Evolutionary conservation across 2,888 invertebrate genomes (phyloP).

Genomic region (Rambutsinella grinnellia): DNA sequence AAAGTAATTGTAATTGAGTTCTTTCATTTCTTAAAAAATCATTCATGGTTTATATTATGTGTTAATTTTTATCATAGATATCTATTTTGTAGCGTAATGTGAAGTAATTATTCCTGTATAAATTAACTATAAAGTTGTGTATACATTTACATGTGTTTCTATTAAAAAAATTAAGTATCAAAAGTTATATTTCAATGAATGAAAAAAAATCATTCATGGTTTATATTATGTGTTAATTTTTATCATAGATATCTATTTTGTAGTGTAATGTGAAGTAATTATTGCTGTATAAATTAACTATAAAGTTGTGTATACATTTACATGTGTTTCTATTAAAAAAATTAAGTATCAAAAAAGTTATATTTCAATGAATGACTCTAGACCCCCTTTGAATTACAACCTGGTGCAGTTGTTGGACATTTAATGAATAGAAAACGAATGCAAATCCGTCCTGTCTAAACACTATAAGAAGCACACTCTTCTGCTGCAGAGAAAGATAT

Average conservation of each 20-base stretch:
- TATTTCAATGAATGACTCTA: background rate
- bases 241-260: too few species aligned
- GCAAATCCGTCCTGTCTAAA: slow-evolving; percentile 56
- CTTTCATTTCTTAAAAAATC: slow-evolving; percentile 24
- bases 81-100: background rate
- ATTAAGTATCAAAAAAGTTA: slow-evolving; percentile 10
- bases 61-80: background rate
- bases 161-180: slow-evolving; percentile 17
- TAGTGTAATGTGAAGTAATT: background rate
- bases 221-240: background rate
- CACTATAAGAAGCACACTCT: too few species aligned
- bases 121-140: slow-evolving; percentile 6
- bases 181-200: slow-evolving; percentile 15
- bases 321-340: slow-evolving; percentile 22
- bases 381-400: slow-evolving; percentile 10
- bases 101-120: slow-evolving; percentile 2
- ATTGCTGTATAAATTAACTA: slow-evolving; percentile 7
- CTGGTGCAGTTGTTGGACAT: slow-evolving; percentile 48
- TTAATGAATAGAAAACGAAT: slow-evolving; percentile 42
- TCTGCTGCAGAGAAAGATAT: slow-evolving; percentile 44
- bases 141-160: slow-evolving; percentile 30
- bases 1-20: slow-evolving; percentile 27
- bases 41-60: background rate
- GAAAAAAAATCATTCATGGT: slow-evolving; percentile 14
- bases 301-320: slow-evolving; percentile 23